Evolutionary conservation across 2,797 vertebrate genomes (phyloP).

Genomic region (Propithecus deckenii): DNA sequence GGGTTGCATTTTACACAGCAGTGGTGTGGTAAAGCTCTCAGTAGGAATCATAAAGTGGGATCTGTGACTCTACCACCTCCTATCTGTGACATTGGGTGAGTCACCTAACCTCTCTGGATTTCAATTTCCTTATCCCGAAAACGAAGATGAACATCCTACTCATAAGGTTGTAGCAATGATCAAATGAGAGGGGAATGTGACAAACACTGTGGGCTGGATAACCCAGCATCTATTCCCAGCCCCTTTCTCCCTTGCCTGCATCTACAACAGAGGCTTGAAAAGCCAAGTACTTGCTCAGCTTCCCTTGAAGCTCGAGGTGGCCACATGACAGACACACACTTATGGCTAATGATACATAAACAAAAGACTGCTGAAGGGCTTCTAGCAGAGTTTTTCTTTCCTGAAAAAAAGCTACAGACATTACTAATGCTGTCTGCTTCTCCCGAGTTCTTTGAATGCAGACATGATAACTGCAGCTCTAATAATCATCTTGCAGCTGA

Average conservation of each 20-base stretch:
- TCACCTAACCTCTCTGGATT: background rate
- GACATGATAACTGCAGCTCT: conserved; percentile 10
- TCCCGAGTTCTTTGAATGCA: conserved; percentile 29
- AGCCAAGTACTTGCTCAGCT: background rate
- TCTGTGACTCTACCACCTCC: background rate
- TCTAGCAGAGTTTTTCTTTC: conserved; percentile 42
- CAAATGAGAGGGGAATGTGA: background rate
- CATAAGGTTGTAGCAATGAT: background rate
- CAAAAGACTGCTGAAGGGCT: conserved; percentile 16
- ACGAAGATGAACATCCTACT: background rate
- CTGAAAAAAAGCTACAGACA: conserved; percentile 45
- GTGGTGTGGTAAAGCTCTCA: background rate
- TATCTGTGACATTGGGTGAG: background rate
- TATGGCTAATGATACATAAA: conserved; percentile 44
- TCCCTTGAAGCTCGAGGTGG: conserved; percentile 1
- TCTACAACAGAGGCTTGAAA: conserved; percentile 30
- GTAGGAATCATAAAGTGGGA: background rate
- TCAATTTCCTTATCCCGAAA: conserved; percentile 15
- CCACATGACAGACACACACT: conserved; percentile 1
- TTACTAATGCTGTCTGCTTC: background rate
- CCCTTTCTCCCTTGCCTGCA: background rate
- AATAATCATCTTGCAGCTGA: conserved; percentile 42
- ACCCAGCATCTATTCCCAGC: background rate
- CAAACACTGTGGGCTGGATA: background rate
- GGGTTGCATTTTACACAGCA: background rate